phyloP scores from a whole-genome alignment of 2,797 vertebrate genomes.

The Melanogrammus aeglefinus region DNA sequence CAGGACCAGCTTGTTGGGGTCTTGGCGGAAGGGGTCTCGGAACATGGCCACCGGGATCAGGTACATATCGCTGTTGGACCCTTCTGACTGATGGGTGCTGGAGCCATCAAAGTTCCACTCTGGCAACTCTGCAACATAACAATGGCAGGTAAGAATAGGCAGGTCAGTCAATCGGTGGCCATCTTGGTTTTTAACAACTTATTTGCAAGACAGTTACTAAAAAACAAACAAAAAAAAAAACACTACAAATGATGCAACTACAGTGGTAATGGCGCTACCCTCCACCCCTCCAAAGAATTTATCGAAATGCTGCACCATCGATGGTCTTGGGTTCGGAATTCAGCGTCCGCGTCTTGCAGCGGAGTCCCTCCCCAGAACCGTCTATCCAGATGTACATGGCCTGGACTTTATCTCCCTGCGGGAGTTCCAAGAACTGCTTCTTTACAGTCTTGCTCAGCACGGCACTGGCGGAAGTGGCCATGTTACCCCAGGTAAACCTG shows the following conservation, averaged over 20 bases:
- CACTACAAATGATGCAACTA: neutral
- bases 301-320: slow-evolving; percentile 72
- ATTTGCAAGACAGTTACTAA: too few species aligned
- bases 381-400: slow-evolving; percentile 97
- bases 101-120: slow-evolving; percentile 98
- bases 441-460: slow-evolving; percentile 90
- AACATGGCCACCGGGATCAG: slow-evolving; percentile 89
- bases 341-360: slow-evolving; percentile 91
- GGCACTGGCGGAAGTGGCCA: slow-evolving; percentile 87
- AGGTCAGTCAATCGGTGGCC: too few species aligned
- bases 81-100: slow-evolving; percentile 90
- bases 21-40: slow-evolving; percentile 90
- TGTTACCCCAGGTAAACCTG: slow-evolving; percentile 44
- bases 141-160: neutral
- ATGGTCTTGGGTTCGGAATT: slow-evolving; percentile 86
- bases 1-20: slow-evolving; percentile 93
- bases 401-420: slow-evolving; percentile 87
- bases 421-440: slow-evolving; percentile 87
- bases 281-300: neutral
- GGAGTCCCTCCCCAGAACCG: slow-evolving; percentile 87
- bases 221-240: too few species aligned
- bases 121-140: slow-evolving; percentile 77
- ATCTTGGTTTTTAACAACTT: too few species aligned
- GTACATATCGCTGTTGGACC: slow-evolving; percentile 97
- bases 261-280: neutral